Conservation (phyloP, 2,888 invertebrate species). For the Limulus polyphemus region DNA sequence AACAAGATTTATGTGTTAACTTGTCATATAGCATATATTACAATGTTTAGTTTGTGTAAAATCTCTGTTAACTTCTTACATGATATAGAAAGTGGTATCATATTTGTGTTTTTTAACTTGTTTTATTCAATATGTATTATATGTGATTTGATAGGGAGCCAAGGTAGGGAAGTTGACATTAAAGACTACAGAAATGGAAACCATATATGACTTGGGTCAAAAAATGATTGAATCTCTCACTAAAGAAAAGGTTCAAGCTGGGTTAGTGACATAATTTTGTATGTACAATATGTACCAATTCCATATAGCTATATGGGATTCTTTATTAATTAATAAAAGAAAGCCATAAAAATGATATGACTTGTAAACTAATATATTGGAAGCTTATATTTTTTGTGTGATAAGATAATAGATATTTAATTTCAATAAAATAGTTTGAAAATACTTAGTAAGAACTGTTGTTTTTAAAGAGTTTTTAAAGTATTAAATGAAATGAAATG, state of each 20-base stretch:
- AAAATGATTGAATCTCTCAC: conserved; percentile 95
- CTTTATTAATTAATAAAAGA: too few species aligned
- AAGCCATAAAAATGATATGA: too few species aligned
- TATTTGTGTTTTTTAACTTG: neutral
- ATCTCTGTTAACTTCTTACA: too few species aligned
- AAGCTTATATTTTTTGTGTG: too few species aligned
- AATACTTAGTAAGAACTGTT: neutral
- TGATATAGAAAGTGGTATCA: neutral
- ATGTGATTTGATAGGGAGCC: conserved; percentile 45
- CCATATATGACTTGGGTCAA: conserved; percentile 92
- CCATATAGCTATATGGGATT: too few species aligned
- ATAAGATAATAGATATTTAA: neutral
- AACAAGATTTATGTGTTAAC: too few species aligned
- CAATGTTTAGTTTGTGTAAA: too few species aligned
- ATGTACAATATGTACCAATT: too few species aligned
- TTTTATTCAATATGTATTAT: conserved; percentile 6
- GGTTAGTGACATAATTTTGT: conserved; percentile 33
- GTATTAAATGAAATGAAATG: too few species aligned
- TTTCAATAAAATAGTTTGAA: neutral
- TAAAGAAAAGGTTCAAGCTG: conserved; percentile 71
- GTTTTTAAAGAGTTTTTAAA: too few species aligned
- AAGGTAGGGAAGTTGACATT: conserved; percentile 86
- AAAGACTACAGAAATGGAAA: conserved; percentile 99
- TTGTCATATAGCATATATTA: too few species aligned
- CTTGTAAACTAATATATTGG: too few species aligned